phyloP scores from a whole-genome alignment of 1,140 invertebrate species.

The Pseudoatta argentina region DNA sequence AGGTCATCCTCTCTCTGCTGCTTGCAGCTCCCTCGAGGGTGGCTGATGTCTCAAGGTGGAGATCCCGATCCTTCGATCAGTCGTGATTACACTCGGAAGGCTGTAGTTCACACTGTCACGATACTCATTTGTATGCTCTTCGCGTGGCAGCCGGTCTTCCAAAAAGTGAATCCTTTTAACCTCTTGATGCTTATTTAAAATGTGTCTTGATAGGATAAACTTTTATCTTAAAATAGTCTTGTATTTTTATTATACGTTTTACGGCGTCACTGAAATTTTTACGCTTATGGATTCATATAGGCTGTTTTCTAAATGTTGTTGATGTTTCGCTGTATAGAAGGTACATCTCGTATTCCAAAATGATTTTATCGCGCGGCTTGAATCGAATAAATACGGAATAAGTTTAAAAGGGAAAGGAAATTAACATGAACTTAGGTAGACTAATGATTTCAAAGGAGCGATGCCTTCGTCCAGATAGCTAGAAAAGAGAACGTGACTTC shows the following conservation, averaged over 20 bases:
- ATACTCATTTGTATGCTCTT: conserved; percentile 1
- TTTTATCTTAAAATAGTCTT: neutral
- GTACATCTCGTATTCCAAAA: neutral
- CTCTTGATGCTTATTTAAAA: conserved; percentile 16
- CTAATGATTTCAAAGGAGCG: conserved; percentile 11
- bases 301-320: conserved; percentile 9
- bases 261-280: neutral
- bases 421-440: conserved; percentile 48
- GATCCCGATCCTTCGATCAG: conserved; percentile 42
- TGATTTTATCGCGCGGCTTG: conserved; percentile 18
- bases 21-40: conserved; percentile 13
- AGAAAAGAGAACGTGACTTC: neutral
- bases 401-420: conserved; percentile 8
- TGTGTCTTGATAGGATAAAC: neutral
- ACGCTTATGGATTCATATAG: neutral
- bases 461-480: conserved; percentile 22
- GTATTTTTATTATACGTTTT: neutral
- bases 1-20: neutral
- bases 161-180: conserved; percentile 10
- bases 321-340: neutral
- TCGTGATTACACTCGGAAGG: conserved; percentile 22
- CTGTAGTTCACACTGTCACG: conserved; percentile 32
- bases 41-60: conserved; percentile 7
- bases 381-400: conserved; percentile 16
- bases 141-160: neutral